phyloP scores from a whole-genome alignment of 2,797 vertebrate genomes.

The Tokudaia tokunoshimensis region DNA sequence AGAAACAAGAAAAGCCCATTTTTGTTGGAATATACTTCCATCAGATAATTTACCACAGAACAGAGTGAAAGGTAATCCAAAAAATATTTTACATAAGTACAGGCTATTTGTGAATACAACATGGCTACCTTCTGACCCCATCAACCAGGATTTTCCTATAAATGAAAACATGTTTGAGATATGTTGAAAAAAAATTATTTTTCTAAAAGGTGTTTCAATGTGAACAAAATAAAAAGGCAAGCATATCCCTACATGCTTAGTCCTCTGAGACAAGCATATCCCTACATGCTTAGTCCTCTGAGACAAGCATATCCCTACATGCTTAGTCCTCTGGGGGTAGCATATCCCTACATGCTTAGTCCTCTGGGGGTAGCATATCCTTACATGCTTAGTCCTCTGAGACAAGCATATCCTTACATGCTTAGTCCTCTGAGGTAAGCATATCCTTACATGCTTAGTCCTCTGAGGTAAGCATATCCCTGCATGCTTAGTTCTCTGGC shows the following conservation, averaged over 20 bases:
- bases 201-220: neutral
- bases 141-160: neutral
- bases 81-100: slow-evolving; percentile 74
- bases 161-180: slow-evolving; percentile 16
- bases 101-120: slow-evolving; percentile 67
- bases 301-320: too few relatives aligned
- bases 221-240: slow-evolving; percentile 30
- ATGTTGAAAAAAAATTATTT: neutral
- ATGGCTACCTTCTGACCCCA: slow-evolving; percentile 27
- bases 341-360: too few relatives aligned
- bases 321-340: too few relatives aligned
- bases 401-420: neutral
- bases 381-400: neutral
- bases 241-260: neutral
- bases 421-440: neutral
- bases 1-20: neutral
- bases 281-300: too few relatives aligned
- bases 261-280: too few relatives aligned
- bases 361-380: too few relatives aligned
- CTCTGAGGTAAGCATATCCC: too few relatives aligned
- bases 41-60: slow-evolving; percentile 36
- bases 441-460: too few relatives aligned
- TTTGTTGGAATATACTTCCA: neutral
- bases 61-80: neutral
- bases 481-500: neutral